Evolutionary conservation across 2,888 invertebrate species (phyloP).

Genomic region (Euphydryas editha): DNA sequence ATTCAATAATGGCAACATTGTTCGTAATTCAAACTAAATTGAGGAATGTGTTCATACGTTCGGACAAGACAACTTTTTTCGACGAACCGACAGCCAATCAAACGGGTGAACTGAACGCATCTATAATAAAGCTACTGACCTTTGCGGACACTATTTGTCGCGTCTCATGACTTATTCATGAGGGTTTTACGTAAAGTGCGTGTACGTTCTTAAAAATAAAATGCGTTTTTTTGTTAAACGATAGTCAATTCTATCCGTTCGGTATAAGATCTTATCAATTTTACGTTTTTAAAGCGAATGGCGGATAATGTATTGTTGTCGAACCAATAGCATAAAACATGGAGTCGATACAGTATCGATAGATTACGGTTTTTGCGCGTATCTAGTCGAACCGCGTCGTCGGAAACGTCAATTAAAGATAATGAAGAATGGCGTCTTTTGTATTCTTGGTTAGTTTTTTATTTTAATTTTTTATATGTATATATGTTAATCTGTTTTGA

Average conservation of each 20-base stretch:
- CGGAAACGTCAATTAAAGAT: slow-evolving; percentile 77
- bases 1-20: neutral
- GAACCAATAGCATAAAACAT: slow-evolving; percentile 44
- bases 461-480: neutral
- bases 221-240: slow-evolving; percentile 17
- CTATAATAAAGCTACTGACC: slow-evolving; percentile 75
- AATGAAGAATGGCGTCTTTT: slow-evolving; percentile 73
- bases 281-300: slow-evolving; percentile 46
- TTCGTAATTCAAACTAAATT: slow-evolving; percentile 44
- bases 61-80: slow-evolving; percentile 32
- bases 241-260: slow-evolving; percentile 36
- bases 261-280: slow-evolving; percentile 36
- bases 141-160: slow-evolving; percentile 78
- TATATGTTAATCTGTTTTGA: neutral
- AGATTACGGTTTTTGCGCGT: slow-evolving; percentile 75
- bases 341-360: slow-evolving; percentile 75
- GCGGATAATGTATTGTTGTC: slow-evolving; percentile 54
- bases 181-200: slow-evolving; percentile 71
- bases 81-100: slow-evolving; percentile 54
- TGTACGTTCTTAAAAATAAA: slow-evolving; percentile 36
- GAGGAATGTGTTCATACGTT: slow-evolving; percentile 35
- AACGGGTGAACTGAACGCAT: slow-evolving; percentile 66
- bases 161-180: slow-evolving; percentile 77
- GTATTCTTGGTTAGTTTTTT: slow-evolving; percentile 15
- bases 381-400: slow-evolving; percentile 71